A percentile compares a stretch with the other conserved stretches of the same genome.
Conservation (phyloP, 2,888 invertebrate species). For the Uropetala carovei region DNA sequence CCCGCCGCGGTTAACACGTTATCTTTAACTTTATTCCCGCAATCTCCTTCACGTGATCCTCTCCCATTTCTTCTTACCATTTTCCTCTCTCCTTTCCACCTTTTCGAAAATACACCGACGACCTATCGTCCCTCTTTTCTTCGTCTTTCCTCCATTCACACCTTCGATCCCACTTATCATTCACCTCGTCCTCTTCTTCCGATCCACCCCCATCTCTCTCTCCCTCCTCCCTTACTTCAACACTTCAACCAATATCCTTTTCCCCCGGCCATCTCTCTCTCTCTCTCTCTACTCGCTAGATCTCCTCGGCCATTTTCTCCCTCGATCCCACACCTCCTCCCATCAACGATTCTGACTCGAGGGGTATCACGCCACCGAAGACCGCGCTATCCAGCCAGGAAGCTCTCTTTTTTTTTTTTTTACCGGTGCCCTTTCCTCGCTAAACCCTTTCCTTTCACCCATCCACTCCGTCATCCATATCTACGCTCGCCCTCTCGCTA, state of each 20-base stretch:
- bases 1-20: too few relatives aligned
- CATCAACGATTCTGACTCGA: neutral
- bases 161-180: slow-evolving; percentile 14
- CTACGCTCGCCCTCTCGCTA: too few relatives aligned
- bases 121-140: neutral
- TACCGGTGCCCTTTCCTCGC: neutral
- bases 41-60: too few relatives aligned
- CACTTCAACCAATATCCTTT: neutral
- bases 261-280: neutral
- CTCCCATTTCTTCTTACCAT: too few relatives aligned
- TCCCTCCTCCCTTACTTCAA: neutral
- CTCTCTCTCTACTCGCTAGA: neutral
- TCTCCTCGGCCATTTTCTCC: neutral
- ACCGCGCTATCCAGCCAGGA: neutral
- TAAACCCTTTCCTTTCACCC: too few relatives aligned
- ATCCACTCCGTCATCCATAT: too few relatives aligned
- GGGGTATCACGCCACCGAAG: neutral
- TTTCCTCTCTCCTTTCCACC: too few relatives aligned
- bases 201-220: neutral
- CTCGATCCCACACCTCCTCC: neutral
- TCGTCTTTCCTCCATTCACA: neutral
- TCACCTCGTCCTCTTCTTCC: neutral
- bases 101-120: too few relatives aligned
- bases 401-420: neutral
- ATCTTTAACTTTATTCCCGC: too few relatives aligned